Percentiles rank a stretch among this genome's conserved stretches.
phyloP scores from a whole-genome alignment of 2,113 vertebrate species.

The Lichenostomus cassidix region DNA sequence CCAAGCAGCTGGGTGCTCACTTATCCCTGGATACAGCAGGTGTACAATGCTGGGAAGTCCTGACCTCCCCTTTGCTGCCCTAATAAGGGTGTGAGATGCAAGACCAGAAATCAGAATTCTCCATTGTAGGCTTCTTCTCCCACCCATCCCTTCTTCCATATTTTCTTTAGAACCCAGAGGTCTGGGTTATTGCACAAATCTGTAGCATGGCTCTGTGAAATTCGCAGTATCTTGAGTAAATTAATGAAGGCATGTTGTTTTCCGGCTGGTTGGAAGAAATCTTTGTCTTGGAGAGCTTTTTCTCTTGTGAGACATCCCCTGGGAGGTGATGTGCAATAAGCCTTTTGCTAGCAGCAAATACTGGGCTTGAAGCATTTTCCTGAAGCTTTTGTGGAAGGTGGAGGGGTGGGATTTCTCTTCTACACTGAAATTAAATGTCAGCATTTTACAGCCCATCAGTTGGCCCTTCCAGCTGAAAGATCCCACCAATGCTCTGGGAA shows the following conservation, averaged over 20 bases:
- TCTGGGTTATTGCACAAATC: neutral
- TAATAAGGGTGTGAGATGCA: neutral
- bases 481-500: neutral
- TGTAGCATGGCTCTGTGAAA: neutral
- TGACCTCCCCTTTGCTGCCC: neutral
- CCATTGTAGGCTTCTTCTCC: neutral
- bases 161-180: neutral
- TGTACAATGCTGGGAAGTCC: neutral
- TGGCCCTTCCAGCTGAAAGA: neutral
- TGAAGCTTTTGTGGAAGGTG: neutral
- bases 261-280: neutral
- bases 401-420: neutral
- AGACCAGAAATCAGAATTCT: neutral
- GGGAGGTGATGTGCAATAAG: neutral
- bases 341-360: conserved; percentile 2
- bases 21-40: neutral
- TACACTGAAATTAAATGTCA: neutral
- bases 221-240: neutral
- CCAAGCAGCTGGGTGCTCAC: neutral
- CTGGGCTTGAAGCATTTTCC: neutral
- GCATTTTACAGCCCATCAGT: neutral
- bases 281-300: conserved; percentile 3
- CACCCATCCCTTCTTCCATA: neutral
- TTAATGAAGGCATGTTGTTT: neutral
- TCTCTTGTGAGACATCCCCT: neutral